Evolutionary conservation across 2,797 vertebrate species (phyloP), one percentile per base, ranked within the genome.

Genomic region (Emys orbicularis): DNA sequence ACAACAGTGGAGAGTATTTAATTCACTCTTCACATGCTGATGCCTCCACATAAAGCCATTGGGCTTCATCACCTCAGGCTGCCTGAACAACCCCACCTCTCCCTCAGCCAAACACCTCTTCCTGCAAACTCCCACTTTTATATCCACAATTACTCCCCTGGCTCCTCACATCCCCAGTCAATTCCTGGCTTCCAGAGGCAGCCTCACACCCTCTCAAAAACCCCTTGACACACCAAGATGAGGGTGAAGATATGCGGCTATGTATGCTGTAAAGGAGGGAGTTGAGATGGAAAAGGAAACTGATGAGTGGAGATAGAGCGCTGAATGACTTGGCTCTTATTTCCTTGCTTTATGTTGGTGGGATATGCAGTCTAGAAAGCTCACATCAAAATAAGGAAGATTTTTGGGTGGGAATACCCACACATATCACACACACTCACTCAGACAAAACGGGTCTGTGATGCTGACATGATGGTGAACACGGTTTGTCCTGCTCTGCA

Each of bases 401-500:
- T 41, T 65, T 91, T 94, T 54, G 49, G n/a, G 76, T 90, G 90
- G 90, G 94, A 94, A 95, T 56, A 87, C 2, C 88, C 5, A 29
- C 4, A 6, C 49, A 90, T 9, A 1, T 50, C 94, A 50, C n/a
- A 89, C 61, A n/a, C 65, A 83, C 82, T 4, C 91, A 92, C 84
- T 54, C 54, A 25, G 54, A 92, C 96, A 96, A 96, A 49, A 10
- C 96, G 94, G 95, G 93, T 95, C 91, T 95, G 94, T 25, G 68
- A 37, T 10, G 92, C 93, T 96, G 94, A 96, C 94, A 95, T 53
- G 84, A n/a, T 95, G 84, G 82, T 97, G 87, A 97, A 88, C 89
- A 97, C 91, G 90, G 95, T 96, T 95, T 95, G 96, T 95, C 96
- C 95, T 96, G 93, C 94, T 95, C 92, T 89, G 84, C 91, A 94